Evolutionary conservation across 2,113 vertebrate species (phyloP).

Genomic region (Microcebus murinus): DNA sequence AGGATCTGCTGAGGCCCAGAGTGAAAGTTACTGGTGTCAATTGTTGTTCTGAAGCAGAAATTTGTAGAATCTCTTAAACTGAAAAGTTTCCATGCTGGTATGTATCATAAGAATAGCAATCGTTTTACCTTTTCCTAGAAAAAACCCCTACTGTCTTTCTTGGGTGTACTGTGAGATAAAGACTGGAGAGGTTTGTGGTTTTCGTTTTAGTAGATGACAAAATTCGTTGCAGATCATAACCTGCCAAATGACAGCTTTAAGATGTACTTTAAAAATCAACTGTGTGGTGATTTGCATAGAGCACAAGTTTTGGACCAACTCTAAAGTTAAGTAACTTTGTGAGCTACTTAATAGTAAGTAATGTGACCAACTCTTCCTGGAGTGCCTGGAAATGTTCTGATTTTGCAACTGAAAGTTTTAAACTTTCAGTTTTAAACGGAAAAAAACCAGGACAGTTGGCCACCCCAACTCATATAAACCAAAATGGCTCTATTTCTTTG

Average conservation of each 20-base stretch:
- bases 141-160: background rate
- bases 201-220: constrained; percentile 11
- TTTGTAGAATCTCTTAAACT: background rate
- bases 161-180: background rate
- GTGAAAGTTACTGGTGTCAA: rapidly evolving
- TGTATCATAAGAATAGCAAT: background rate
- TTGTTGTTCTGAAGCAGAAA: constrained; percentile 1
- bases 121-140: background rate
- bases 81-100: background rate
- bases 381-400: background rate
- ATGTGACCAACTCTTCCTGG: background rate
- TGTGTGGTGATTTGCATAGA: background rate
- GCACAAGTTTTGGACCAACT: background rate
- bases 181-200: constrained; percentile 9
- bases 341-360: background rate
- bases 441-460: background rate
- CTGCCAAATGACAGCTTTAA: background rate
- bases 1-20: background rate
- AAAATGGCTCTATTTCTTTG: background rate
- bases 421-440: background rate
- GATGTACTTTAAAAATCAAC: background rate
- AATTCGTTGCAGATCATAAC: constrained; percentile 18
- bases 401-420: background rate
- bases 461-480: background rate
- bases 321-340: background rate